Evolutionary conservation across 1,140 invertebrate genomes (phyloP).

Genomic region (Samia ricini): DNA sequence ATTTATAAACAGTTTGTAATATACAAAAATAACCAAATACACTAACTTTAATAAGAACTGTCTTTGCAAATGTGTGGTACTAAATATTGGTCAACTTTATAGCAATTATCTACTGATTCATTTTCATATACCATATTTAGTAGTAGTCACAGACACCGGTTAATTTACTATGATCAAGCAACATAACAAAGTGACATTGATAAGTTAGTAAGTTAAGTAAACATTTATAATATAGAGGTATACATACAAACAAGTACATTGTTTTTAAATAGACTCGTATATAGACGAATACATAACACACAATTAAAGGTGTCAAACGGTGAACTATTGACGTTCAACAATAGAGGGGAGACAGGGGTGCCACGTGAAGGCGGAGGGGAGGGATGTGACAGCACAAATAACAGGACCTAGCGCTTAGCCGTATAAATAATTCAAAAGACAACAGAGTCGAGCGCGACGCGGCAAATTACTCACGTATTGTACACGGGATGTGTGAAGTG

Average conservation of each 20-base stretch:
- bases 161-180: too few species aligned
- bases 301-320: neutral
- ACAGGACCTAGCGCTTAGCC: neutral
- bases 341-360: neutral
- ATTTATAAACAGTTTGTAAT: too few species aligned
- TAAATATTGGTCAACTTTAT: too few species aligned
- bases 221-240: neutral
- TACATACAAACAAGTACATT: neutral
- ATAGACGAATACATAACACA: neutral
- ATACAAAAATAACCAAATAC: too few species aligned
- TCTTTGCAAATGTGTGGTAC: too few species aligned
- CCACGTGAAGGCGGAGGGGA: too few species aligned
- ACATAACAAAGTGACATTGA: too few species aligned
- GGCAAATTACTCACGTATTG: neutral
- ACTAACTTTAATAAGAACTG: too few species aligned
- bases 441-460: neutral
- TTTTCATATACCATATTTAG: too few species aligned
- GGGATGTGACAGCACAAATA: neutral
- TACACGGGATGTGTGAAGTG: neutral
- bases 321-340: neutral
- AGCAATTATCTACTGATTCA: too few species aligned
- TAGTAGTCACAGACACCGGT: too few species aligned
- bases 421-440: neutral
- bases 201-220: neutral
- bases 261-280: neutral